Percentiles rank a stretch among this genome's conserved stretches.
Evolutionary conservation across 2,797 vertebrate species (phyloP).

Genomic region (Lerista edwardsae): DNA sequence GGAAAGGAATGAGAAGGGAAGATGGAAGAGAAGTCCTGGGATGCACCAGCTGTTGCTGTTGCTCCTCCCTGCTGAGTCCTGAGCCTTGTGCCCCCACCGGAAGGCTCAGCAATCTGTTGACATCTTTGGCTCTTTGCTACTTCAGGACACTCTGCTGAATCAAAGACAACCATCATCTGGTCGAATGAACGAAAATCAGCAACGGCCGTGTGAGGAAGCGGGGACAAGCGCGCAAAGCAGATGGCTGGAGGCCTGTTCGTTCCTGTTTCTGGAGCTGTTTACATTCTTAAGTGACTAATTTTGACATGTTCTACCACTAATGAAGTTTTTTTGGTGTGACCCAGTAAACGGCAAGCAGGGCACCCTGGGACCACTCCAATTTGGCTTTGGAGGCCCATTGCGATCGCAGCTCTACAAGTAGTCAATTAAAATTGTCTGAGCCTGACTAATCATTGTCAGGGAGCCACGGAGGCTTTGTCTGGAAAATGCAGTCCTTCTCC

Average conservation of each 20-base stretch:
- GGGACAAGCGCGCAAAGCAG: constrained; percentile 73
- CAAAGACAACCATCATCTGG: constrained; percentile 75
- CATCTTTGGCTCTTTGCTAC: constrained; percentile 70
- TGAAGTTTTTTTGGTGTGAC: constrained; percentile 71
- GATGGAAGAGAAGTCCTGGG: constrained; percentile 74
- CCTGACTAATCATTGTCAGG: constrained; percentile 2
- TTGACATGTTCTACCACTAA: constrained; percentile 75
- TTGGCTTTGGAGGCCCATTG: constrained; percentile 27
- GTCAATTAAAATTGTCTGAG: constrained; percentile 40
- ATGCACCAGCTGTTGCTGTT: constrained; percentile 86
- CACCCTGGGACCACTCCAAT: constrained; percentile 42
- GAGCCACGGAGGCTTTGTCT: constrained; percentile 2
- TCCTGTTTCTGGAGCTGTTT: constrained; percentile 75
- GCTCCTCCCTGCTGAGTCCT: constrained; percentile 77
- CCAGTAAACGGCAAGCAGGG: constrained; percentile 57
- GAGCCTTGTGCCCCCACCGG: constrained; percentile 70
- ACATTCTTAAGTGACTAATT: constrained; percentile 80
- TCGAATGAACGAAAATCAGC: constrained; percentile 71
- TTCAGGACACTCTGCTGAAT: constrained; percentile 73
- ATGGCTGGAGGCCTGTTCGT: constrained; percentile 73
- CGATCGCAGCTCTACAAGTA: constrained; percentile 40
- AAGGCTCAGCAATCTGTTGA: constrained; percentile 79
- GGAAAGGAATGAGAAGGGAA: constrained; percentile 52
- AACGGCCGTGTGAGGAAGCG: constrained; percentile 67
- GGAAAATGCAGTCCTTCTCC: background rate